These are phyloP conservation scores for Artemisiospiza belli DNA, from an alignment of 2,113 vertebrate genomes.

Conservation along the genomic window DNA sequence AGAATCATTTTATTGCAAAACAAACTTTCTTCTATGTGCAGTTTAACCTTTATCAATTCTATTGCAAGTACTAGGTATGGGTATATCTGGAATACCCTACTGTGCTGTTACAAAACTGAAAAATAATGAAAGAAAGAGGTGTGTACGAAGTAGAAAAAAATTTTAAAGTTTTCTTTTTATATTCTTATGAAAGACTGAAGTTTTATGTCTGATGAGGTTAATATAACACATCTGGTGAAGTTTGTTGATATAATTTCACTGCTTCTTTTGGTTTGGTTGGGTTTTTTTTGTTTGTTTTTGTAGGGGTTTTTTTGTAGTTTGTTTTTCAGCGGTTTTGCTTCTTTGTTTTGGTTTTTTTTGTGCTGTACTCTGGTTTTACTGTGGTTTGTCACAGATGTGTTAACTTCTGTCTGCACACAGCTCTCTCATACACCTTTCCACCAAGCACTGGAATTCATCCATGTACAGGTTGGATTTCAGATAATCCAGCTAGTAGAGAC, in stretches of 20 bases:
- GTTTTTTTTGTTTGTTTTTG: neutral
- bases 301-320: neutral
- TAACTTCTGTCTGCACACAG: neutral
- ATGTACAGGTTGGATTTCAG: constrained; percentile 5
- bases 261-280: neutral
- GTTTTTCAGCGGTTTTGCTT: neutral
- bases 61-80: neutral
- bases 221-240: neutral
- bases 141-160: neutral
- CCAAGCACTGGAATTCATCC: constrained; percentile 27
- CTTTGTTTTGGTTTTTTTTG: neutral
- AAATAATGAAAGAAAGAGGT: neutral
- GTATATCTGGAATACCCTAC: neutral
- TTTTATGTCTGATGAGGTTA: neutral
- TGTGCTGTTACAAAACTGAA: neutral
- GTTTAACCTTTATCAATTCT: neutral
- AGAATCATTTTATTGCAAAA: neutral
- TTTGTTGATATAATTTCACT: neutral
- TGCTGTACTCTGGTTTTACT: neutral
- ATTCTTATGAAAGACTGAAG: neutral
- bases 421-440: neutral
- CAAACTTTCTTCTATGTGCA: neutral
- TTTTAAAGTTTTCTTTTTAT: neutral
- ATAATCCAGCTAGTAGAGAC: constrained; percentile 28
- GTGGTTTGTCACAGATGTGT: neutral